Base-by-base conservation (phyloP, 92 coral and sea anemone genomes). In the Paragorgia papillata region DNA sequence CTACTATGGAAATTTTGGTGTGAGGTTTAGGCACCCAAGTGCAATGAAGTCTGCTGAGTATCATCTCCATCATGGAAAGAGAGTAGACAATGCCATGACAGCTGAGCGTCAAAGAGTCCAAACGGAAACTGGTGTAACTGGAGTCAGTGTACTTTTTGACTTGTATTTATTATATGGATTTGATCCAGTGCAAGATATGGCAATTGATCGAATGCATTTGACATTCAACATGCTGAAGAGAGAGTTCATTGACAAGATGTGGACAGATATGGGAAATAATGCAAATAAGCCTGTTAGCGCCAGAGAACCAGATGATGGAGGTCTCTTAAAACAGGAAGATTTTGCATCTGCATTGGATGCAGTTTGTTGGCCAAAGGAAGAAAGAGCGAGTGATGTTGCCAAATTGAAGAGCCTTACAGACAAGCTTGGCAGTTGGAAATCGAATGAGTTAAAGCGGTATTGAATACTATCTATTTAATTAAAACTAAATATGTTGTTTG, bases 171-270 rank as follows among this genome's bases (percentile, higher is more conserved):
- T 90, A 53, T 90, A 87, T n/a, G n/a, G n/a, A n/a, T n/a, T n/a
- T n/a, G n/a, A n/a, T n/a, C n/a, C n/a, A n/a, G n/a, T n/a, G n/a
- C n/a, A n/a, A n/a, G n/a, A n/a, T n/a, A n/a, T n/a, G n/a, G n/a
- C n/a, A n/a, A n/a, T n/a, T n/a, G n/a, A n/a, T n/a, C n/a, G n/a
- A n/a, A n/a, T n/a, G n/a, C n/a, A n/a, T n/a, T n/a, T n/a, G n/a
- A n/a, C n/a, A n/a, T n/a, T n/a, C n/a, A n/a, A n/a, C n/a, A n/a
- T n/a, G n/a, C n/a, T n/a, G n/a, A n/a, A n/a, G n/a, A 82, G 69
- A 51, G 96, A 87, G 58, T 88, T 90, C 27, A 41, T 82, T 9
- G 88, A 82, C 24, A 88, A 90, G 60, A 58, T 90, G 58, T 90
- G 92, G 96, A 69, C 82, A 3, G 92, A 90, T 49, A 74, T 79